Evolutionary conservation across 2,113 vertebrate species (phyloP), one percentile per base, ranked within the genome.

Genomic region (Xiphophorus maculatus): DNA sequence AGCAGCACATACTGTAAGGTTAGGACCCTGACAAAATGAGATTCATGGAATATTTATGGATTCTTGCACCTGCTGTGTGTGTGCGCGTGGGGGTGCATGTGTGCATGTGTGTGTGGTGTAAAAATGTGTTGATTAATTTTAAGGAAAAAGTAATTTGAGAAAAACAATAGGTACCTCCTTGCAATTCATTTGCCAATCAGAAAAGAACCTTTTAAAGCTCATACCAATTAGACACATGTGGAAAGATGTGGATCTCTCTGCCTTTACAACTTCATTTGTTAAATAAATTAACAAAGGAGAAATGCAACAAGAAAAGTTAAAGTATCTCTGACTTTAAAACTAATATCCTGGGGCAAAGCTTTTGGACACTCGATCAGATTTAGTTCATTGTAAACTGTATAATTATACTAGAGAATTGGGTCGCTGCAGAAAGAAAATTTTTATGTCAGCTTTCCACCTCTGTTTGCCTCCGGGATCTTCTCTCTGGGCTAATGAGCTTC

Each of bases 371-470:
- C 42, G 44, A 69, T 66, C 30, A 30, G 32, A 27, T 71, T 66
- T 71, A 76, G 72, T 70, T 76, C 68, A 63, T 6, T 73, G 6
- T 65, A 61, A 76, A 73, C 76, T 66, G 63, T 74, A 35, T 37
- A 48, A 69, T 70, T 69, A 35, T 80, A 51, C 79, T 40, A 69
- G 37, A 42, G 42, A 87, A 82, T 44, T 71, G 84, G 78, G 73
- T 65, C 61, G 74, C 62, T 51, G 76, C 42, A 3, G 54, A 68
- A 61, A 69, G 62, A 66, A 25, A 33, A 61, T 40, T 60, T 66
- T 32, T 13, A 28, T 60, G 68, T 82, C 5, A 51, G 35, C 73
- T 33, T 9, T 81, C 60, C 29, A 66, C 69, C 28, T 77, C n/a
- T 69, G 66, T 48, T n/a, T 63, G 48, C 28, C 33, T 9, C 63